Conservation (phyloP, 1,140 invertebrate genomes). For the Pomacea maculata region DNA sequence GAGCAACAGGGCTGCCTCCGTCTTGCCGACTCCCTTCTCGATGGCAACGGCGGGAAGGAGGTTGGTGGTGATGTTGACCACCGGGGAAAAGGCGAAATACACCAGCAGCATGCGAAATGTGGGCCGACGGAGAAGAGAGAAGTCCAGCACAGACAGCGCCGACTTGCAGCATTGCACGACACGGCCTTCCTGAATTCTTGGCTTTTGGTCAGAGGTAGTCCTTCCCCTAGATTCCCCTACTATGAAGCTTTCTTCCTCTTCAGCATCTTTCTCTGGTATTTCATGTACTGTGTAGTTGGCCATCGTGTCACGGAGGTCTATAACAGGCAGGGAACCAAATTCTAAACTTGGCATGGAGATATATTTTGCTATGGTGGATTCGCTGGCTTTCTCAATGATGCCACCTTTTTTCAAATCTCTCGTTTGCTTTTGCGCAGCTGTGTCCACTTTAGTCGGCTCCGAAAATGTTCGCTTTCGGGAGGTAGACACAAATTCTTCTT, state of each 20-base stretch:
- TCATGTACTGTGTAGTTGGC: background rate
- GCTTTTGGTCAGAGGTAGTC: background rate
- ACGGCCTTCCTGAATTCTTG: background rate
- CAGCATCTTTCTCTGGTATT: background rate
- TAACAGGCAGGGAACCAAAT: background rate
- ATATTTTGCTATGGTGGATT: too few relatives aligned
- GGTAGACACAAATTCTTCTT: too few relatives aligned
- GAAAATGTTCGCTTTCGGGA: too few relatives aligned
- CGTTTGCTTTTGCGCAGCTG: too few relatives aligned
- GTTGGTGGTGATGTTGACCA: slow-evolving; percentile 10
- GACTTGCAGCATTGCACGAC: background rate
- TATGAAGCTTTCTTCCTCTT: background rate
- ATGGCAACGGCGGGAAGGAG: slow-evolving; percentile 12
- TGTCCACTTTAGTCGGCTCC: too few relatives aligned
- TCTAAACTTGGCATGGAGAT: too few relatives aligned
- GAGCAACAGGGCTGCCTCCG: slow-evolving; percentile 9
- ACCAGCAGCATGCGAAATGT: slow-evolving; percentile 4
- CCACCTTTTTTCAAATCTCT: too few relatives aligned
- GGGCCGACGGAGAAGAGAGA: slow-evolving; percentile 8
- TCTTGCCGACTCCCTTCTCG: slow-evolving; percentile 4
- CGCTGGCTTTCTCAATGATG: too few relatives aligned
- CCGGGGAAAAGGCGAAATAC: background rate
- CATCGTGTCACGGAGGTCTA: background rate
- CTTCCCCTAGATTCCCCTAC: background rate
- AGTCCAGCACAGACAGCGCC: background rate